Conservation (phyloP, 2,888 invertebrate genomes). For the Lycaena phlaeas region DNA sequence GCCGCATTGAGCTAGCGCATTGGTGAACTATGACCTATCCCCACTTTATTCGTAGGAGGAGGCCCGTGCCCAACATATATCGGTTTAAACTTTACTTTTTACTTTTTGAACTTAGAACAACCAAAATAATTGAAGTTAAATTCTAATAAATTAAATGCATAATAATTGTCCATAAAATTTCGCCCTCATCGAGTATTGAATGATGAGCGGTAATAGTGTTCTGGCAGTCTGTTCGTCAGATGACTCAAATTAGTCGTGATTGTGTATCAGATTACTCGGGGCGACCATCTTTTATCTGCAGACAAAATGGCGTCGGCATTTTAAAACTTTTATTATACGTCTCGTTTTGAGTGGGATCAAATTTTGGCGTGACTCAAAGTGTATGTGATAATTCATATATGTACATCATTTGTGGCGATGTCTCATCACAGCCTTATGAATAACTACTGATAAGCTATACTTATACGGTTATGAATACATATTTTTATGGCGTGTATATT, state of each 20-base stretch:
- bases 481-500: no score
- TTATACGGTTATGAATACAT: no score
- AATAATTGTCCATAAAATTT: not conserved
- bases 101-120: not conserved
- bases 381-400: no score
- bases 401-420: no score
- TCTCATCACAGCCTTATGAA: no score
- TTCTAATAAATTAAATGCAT: not conserved
- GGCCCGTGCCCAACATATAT: no score
- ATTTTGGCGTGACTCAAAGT: no score
- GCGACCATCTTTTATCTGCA: slow-evolving; percentile 28
- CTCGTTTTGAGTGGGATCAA: not conserved
- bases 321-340: not conserved
- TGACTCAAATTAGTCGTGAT: slow-evolving; percentile 54
- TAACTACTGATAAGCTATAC: no score
- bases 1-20: no score
- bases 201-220: slow-evolving; percentile 35
- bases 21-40: no score
- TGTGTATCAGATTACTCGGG: slow-evolving; percentile 44
- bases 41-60: no score
- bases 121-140: not conserved
- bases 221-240: slow-evolving; percentile 23
- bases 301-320: slow-evolving; percentile 27
- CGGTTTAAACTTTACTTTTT: no score
- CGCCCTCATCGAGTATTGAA: slow-evolving; percentile 19